phyloP scores from a whole-genome alignment of 1,140 invertebrate species.

The Brachionus sp. region DNA sequence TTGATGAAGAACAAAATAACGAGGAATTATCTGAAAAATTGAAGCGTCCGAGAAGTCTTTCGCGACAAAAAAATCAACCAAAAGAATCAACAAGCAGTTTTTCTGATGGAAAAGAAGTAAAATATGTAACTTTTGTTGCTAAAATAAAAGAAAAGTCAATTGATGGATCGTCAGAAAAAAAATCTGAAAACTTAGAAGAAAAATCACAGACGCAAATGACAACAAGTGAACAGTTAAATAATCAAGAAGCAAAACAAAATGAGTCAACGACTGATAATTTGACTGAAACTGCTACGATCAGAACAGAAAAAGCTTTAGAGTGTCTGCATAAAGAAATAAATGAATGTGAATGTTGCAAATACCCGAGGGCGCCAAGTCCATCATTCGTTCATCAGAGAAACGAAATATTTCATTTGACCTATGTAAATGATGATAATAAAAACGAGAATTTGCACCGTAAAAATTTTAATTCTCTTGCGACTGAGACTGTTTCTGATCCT shows the following conservation, averaged over 20 bases:
- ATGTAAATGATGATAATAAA: conserved; percentile 3
- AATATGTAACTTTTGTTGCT: conserved; percentile 11
- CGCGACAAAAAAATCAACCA: not conserved
- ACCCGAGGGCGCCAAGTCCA: not conserved
- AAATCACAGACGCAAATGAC: not conserved
- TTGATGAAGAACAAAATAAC: not conserved
- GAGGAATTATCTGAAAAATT: not conserved
- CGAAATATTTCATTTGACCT: conserved; percentile 42
- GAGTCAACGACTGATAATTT: not conserved
- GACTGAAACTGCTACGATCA: not conserved
- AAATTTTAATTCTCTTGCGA: not conserved
- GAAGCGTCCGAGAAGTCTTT: conserved; percentile 1
- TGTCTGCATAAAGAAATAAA: conserved; percentile 23
- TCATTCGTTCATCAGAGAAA: not conserved
- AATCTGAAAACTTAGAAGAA: not conserved
- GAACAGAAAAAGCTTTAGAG: not conserved
- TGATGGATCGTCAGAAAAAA: not conserved
- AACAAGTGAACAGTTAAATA: not conserved
- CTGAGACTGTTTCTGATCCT: not conserved
- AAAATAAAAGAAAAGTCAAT: not conserved
- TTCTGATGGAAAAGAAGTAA: conserved; percentile 8
- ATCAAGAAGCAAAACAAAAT: not conserved
- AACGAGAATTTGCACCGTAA: not conserved
- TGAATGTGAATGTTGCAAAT: conserved; percentile 17
- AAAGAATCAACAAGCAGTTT: not conserved